A percentile compares a stretch with the other conserved stretches of the same genome.
Evolutionary conservation across 2,113 vertebrate genomes (phyloP).

Genomic region (Coregonus clupeaformis): DNA sequence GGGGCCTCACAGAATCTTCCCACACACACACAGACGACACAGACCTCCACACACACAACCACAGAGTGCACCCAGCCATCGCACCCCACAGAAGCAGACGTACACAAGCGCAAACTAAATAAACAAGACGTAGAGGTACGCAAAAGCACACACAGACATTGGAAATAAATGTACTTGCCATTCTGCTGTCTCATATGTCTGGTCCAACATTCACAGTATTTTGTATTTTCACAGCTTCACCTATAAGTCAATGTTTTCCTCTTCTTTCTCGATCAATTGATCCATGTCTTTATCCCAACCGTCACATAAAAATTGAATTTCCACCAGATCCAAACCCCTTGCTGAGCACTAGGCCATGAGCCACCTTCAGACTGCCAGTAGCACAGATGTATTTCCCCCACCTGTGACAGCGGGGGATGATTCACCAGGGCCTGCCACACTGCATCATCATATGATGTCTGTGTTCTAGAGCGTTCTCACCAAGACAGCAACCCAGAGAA

Average conservation of each 20-base stretch:
- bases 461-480: slow-evolving; percentile 56
- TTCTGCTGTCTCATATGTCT: background rate
- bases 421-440: slow-evolving; percentile 67
- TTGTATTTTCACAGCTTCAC: background rate
- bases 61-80: background rate
- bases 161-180: background rate
- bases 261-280: background rate
- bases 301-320: slow-evolving; percentile 26
- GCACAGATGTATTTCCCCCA: slow-evolving; percentile 64
- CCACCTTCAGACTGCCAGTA: slow-evolving; percentile 68
- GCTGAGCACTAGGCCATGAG: slow-evolving; percentile 55
- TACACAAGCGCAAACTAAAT: slow-evolving; percentile 6
- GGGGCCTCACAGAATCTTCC: slow-evolving; percentile 37
- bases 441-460: slow-evolving; percentile 52
- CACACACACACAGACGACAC: slow-evolving; percentile 43
- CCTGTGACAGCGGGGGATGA: slow-evolving; percentile 66
- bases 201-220: background rate
- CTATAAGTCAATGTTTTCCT: background rate
- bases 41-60: slow-evolving; percentile 17
- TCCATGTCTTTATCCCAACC: background rate
- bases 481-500: slow-evolving; percentile 42
- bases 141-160: background rate
- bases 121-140: background rate
- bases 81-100: background rate
- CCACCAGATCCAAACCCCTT: slow-evolving; percentile 49